These are phyloP conservation scores for Maconellicoccus hirsutus DNA, from an alignment of 1,140 invertebrate species.

Conservation along the genomic window DNA sequence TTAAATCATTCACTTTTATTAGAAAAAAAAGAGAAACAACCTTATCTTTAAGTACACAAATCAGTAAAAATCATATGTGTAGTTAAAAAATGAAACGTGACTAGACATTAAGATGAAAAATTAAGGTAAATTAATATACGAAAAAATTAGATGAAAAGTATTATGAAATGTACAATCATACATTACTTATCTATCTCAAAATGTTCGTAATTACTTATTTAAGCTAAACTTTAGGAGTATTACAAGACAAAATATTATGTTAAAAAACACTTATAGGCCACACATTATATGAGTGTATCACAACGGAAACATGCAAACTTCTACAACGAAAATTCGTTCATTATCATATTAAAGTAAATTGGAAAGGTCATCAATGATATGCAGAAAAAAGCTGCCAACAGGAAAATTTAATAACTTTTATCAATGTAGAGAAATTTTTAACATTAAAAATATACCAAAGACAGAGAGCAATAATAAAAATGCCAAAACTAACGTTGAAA, in stretches of 20 bases:
- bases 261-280: background rate
- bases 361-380: background rate
- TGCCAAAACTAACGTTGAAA: background rate
- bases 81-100: background rate
- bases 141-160: background rate
- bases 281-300: background rate
- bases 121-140: background rate
- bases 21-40: background rate
- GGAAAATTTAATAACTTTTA: background rate
- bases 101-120: slow-evolving; percentile 1
- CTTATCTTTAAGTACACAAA: background rate
- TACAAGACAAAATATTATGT: background rate
- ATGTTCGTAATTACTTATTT: background rate
- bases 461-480: background rate
- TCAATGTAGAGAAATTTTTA: no score
- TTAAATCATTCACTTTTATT: background rate
- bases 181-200: background rate
- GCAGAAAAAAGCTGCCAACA: background rate
- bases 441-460: background rate
- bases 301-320: background rate
- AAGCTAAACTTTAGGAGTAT: background rate
- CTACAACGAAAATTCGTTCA: background rate
- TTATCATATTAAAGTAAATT: background rate
- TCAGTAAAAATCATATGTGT: background rate
- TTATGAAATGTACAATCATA: background rate